Base-by-base conservation (phyloP, 35 echinoderm and acorn worm genomes). In the Ptychodera flava region DNA sequence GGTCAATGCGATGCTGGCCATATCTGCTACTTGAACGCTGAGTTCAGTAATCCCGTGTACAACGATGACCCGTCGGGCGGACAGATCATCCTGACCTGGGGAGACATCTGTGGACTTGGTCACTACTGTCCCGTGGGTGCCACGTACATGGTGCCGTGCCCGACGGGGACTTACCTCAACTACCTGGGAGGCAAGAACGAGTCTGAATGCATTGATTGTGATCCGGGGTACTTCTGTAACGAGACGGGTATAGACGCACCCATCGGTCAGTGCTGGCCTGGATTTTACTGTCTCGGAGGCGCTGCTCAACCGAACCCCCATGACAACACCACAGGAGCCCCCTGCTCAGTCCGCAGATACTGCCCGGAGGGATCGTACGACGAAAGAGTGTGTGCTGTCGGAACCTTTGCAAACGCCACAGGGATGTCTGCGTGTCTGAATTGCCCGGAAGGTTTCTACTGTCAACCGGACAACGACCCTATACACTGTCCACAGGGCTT, bases 1-100 rank as follows among this genome's bases (percentile, higher is more conserved):
- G 95, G 81, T 2, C 15, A 78, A 22, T 94, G 92, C 22, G 85
- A 84, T 78, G 95, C 92, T 28, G 95, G 95, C 22, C 95, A 98
- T 52, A 94, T 98, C 80, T 98, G 95, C 32, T 98, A 90, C 34
- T 37, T 76, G 0, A 86, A 85, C 16, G 95, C 90, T 6, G 34
- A 92, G 33, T 98, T 94, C 87, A 85, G 87, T 1, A 98, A 93
- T 22, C 95, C 95, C 29, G 92, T 98, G 31, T 98, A 92, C 87
- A 98, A 98, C 78, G 88, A 98, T 84, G 95, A 98, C 37, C 87
- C 92, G 0, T 89, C 92, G 16, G 88, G 87, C 82, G 95, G 92
- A 76, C 87, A 92, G 77, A 87, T 89, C 77, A 89, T 94, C 32
- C 88, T 98, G 34, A 92, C 90, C 28, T 98, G 95, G 95, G 95